Percentiles rank a stretch among this genome's conserved stretches.
Conservation (phyloP, 2,113 vertebrate genomes). For the Ptilorrhoa leucosticta region DNA sequence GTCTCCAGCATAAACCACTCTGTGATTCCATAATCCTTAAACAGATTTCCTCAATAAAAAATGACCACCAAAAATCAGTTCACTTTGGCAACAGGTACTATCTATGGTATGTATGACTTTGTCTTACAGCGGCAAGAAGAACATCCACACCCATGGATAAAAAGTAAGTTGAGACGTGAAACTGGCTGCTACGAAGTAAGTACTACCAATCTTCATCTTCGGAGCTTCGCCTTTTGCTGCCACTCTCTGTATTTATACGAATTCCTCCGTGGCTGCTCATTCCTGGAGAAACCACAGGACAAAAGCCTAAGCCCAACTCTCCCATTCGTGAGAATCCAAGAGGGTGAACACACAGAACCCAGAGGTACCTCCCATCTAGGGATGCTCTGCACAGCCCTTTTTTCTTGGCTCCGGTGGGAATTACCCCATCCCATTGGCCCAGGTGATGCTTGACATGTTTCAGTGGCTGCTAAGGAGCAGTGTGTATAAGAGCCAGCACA, state of each 20-base stretch:
- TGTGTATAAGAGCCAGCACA: background rate
- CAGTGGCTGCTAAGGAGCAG: background rate
- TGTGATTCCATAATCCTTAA: background rate
- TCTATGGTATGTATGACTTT: accelerated
- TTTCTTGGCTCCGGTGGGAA: background rate
- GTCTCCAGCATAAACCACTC: background rate
- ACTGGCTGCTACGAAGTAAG: background rate
- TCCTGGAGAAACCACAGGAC: background rate
- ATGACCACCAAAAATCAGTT: background rate
- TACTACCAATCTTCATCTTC: no score
- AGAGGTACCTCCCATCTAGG: background rate
- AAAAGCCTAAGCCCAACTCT: background rate
- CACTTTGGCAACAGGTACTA: background rate
- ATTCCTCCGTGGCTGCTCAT: background rate
- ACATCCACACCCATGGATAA: background rate
- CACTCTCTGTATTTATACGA: background rate
- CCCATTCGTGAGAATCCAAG: background rate
- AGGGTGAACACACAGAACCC: accelerated
- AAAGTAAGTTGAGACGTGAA: background rate
- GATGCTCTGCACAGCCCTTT: background rate
- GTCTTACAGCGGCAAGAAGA: background rate
- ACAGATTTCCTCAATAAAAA: background rate
- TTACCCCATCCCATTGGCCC: background rate
- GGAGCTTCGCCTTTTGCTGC: background rate
- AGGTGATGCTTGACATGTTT: accelerated